Conservation (phyloP, 2,797 vertebrate genomes). For the Dryobates pubescens region DNA sequence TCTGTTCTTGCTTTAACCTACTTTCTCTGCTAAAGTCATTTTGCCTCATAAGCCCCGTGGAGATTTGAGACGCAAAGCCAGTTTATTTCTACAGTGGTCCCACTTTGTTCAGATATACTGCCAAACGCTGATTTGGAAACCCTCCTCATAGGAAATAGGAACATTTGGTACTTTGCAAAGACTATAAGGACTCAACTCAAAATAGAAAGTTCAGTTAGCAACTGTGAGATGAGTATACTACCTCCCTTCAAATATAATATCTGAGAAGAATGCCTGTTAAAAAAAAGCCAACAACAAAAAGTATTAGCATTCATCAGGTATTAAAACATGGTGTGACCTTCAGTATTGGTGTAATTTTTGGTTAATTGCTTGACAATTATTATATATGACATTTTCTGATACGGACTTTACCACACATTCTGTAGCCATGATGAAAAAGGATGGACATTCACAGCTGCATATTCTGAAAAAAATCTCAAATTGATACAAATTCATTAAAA, state of each 20-base stretch:
- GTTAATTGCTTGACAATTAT: background rate
- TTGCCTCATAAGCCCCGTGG: constrained; percentile 67
- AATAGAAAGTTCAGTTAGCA: constrained; percentile 21
- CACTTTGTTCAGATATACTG: constrained; percentile 65
- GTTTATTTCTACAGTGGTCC: constrained; percentile 78
- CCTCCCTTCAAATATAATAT: background rate
- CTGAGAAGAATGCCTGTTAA: background rate
- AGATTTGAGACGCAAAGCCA: constrained; percentile 74
- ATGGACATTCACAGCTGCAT: background rate
- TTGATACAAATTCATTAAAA: background rate
- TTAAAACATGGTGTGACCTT: background rate
- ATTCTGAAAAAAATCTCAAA: background rate
- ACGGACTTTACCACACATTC: background rate
- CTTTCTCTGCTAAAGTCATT: constrained; percentile 74
- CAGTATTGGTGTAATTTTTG: background rate
- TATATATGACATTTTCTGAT: background rate
- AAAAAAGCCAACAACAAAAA: background rate
- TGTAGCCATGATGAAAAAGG: background rate
- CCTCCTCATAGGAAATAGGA: constrained; percentile 13
- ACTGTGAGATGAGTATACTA: background rate
- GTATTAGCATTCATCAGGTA: background rate
- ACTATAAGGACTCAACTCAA: background rate
- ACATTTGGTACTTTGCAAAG: constrained; percentile 43
- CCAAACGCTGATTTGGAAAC: constrained; percentile 70
- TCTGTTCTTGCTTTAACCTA: constrained; percentile 76